These are phyloP conservation scores for Ophion costatus DNA, from an alignment of 2,888 invertebrate species.

Conservation along the genomic window DNA sequence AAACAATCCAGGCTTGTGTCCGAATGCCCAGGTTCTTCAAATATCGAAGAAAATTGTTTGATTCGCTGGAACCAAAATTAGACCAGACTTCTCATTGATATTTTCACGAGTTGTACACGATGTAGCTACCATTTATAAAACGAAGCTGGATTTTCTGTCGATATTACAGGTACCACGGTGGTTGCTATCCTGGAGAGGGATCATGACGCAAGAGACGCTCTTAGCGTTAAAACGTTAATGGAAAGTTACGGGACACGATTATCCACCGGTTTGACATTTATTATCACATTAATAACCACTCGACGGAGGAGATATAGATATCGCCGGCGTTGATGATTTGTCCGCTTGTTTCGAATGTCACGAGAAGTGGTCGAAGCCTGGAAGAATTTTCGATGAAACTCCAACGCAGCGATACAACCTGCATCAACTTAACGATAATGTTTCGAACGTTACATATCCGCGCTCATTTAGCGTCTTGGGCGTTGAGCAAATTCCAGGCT, in stretches of 20 bases:
- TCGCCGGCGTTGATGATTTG: conserved; percentile 26
- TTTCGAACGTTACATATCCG: conserved; percentile 9
- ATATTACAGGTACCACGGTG: background rate
- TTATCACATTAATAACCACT: conserved; percentile 52
- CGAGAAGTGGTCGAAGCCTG: conserved; percentile 3
- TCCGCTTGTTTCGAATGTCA: background rate
- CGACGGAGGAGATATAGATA: conserved; percentile 56
- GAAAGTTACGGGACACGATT: conserved; percentile 45
- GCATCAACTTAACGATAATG: conserved; percentile 24
- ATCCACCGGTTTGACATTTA: conserved; percentile 58
- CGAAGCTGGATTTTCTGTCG: background rate
- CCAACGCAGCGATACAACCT: conserved; percentile 30
- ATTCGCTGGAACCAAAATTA: background rate
- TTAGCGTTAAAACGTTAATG: conserved; percentile 60
- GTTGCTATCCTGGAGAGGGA: conserved; percentile 29
- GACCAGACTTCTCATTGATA: background rate
- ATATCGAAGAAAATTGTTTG: background rate
- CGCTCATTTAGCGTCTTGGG: background rate
- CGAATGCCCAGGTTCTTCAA: background rate
- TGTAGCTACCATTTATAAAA: background rate
- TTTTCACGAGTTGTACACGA: background rate
- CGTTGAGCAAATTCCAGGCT: conserved; percentile 1
- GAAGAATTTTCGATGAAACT: conserved; percentile 21
- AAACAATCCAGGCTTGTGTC: background rate
- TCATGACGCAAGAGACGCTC: conserved; percentile 43